Conservation (phyloP, 2,113 vertebrate species). For the Ornithorhynchus anatinus region DNA sequence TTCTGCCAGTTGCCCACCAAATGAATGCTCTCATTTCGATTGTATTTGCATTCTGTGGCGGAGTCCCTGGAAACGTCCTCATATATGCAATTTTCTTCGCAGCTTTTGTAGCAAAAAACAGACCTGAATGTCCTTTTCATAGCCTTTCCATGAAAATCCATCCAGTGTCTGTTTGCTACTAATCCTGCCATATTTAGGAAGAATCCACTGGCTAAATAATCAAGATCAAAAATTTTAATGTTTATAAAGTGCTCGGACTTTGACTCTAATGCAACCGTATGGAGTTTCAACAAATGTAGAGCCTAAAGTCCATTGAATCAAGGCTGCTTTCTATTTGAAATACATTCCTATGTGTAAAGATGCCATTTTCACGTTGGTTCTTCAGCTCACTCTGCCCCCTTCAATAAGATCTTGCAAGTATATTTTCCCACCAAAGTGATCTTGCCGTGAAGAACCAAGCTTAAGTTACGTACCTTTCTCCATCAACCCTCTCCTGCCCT, state of each 20-base stretch:
- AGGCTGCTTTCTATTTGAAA: background rate
- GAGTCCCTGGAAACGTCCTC: conserved; percentile 1
- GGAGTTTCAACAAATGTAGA: background rate
- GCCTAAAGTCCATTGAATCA: background rate
- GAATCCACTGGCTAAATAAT: background rate
- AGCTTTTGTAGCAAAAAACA: conserved; percentile 15
- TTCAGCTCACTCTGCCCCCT: background rate
- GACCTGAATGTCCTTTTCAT: background rate
- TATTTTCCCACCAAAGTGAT: background rate
- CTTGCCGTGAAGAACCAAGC: no score
- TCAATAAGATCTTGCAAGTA: background rate
- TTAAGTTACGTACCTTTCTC: no score
- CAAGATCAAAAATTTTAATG: background rate
- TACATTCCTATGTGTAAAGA: background rate
- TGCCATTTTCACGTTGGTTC: background rate
- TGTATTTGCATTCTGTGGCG: conserved; percentile 1
- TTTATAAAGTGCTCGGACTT: background rate
- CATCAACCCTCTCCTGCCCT: no score
- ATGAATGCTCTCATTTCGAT: background rate
- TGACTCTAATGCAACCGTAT: no score
- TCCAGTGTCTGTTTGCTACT: background rate
- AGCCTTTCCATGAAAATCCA: background rate
- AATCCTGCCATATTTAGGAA: background rate
- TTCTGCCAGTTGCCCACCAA: background rate
- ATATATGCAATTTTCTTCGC: background rate